phyloP scores from a whole-genome alignment of 2,888 invertebrate genomes.

The Dicranocentrus wangi region DNA sequence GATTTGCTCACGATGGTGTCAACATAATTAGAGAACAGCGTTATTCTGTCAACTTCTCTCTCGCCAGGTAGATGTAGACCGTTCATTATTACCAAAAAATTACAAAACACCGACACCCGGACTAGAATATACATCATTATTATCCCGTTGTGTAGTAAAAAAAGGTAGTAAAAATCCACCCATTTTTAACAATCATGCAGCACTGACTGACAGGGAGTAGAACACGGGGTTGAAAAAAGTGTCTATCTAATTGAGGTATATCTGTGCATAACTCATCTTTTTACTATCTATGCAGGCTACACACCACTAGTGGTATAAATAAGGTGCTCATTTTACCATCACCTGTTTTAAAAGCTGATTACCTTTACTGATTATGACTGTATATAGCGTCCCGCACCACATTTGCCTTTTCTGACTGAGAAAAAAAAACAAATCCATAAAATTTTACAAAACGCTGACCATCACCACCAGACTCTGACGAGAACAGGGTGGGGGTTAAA shows the following conservation, averaged over 20 bases:
- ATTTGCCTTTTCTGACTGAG: not conserved
- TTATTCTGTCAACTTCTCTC: not conserved
- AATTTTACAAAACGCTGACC: constrained; percentile 32
- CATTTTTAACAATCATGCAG: constrained; percentile 18
- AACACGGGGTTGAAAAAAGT: constrained; percentile 35
- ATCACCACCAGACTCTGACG: not conserved
- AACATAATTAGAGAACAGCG: not conserved
- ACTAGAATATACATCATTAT: constrained; percentile 14
- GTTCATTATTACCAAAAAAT: not conserved
- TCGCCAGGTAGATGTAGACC: not conserved
- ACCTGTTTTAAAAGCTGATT: not conserved
- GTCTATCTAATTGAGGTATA: constrained; percentile 9
- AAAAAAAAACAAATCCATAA: constrained; percentile 37
- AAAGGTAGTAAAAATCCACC: constrained; percentile 29
- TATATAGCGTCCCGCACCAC: no score
- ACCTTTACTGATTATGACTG: no score
- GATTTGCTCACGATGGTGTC: not conserved
- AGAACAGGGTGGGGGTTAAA: constrained; percentile 31
- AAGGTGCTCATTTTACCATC: not conserved
- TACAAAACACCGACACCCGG: not conserved
- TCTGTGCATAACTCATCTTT: not conserved
- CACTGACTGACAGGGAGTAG: no score
- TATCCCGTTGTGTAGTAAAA: constrained; percentile 10
- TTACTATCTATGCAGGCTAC: not conserved
- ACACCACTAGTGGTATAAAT: not conserved